phyloP scores from a whole-genome alignment of 2,113 vertebrate species.

The Syrrhaptes paradoxus region DNA sequence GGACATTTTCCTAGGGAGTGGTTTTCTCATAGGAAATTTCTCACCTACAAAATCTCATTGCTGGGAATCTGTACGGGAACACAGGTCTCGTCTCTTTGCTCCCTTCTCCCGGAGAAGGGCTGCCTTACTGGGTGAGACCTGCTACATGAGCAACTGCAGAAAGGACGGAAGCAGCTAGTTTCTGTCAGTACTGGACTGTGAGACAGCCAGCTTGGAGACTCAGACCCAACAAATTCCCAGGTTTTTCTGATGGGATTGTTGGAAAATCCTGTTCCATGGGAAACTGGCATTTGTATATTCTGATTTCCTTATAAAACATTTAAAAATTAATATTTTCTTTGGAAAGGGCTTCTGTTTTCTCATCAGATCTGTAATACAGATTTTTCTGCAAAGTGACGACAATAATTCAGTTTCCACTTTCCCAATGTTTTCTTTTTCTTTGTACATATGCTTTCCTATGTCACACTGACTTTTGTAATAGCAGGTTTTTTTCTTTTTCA shows the following conservation, averaged over 20 bases:
- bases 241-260: not conserved
- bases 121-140: not conserved
- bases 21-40: not conserved
- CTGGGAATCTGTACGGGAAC: not conserved
- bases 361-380: not conserved
- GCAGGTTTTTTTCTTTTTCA: not conserved
- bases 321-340: not conserved
- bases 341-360: not conserved
- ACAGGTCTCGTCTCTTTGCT: not conserved
- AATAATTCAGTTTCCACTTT: not conserved
- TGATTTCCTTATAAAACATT: not conserved
- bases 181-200: not conserved
- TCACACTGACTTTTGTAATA: not conserved
- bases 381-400: not conserved
- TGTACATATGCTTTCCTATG: not conserved
- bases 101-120: not conserved
- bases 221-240: not conserved
- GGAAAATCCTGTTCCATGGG: not conserved
- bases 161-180: not conserved
- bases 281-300: not conserved
- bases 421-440: not conserved
- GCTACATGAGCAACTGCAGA: not conserved
- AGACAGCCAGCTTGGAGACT: not conserved
- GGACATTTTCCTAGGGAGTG: not conserved
- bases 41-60: not conserved